A percentile compares a stretch with the other conserved stretches of the same genome.
phyloP scores from a whole-genome alignment of 2,888 invertebrate genomes.

The Conchocele bisecta region DNA sequence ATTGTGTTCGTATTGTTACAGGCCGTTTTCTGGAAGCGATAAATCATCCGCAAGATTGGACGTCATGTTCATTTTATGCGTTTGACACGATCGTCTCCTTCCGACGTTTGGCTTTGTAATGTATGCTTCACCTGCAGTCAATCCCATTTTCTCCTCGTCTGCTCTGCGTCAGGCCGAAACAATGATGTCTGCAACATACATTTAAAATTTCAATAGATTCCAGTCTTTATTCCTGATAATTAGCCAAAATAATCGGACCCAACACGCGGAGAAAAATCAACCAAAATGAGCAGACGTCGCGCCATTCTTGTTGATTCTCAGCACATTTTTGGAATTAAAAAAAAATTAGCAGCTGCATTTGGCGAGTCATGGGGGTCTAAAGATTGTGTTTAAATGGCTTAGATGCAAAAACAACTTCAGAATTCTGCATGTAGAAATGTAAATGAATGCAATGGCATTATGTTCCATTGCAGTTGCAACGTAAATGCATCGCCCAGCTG shows the following conservation, averaged over 20 bases:
- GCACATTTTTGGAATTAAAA: constrained; percentile 58
- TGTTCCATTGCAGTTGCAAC: constrained; percentile 56
- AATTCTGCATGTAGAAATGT: constrained; percentile 72
- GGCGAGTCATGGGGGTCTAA: constrained; percentile 37
- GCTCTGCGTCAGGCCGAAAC: constrained; percentile 72
- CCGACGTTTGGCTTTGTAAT: too few species aligned
- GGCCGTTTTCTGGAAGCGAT: constrained; percentile 77
- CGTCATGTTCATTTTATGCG: constrained; percentile 76
- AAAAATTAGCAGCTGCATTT: constrained; percentile 48
- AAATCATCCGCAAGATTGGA: constrained; percentile 77
- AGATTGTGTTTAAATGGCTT: constrained; percentile 52
- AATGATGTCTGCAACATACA: constrained; percentile 67
- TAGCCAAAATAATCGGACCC: constrained; percentile 78
- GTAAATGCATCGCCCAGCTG: constrained; percentile 26
- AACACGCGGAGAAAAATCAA: constrained; percentile 73
- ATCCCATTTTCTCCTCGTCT: constrained; percentile 63
- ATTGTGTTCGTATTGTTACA: constrained; percentile 70
- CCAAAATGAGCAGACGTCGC: constrained; percentile 67
- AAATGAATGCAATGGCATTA: constrained; percentile 69
- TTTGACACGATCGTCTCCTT: constrained; percentile 68
- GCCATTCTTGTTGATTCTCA: constrained; percentile 45
- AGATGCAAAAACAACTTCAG: constrained; percentile 71
- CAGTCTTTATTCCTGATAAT: constrained; percentile 79
- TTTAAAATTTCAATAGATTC: constrained; percentile 72
- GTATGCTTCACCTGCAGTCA: constrained; percentile 78